Conservation (phyloP, 2,113 vertebrate species). For the Sinosuthora webbiana region DNA sequence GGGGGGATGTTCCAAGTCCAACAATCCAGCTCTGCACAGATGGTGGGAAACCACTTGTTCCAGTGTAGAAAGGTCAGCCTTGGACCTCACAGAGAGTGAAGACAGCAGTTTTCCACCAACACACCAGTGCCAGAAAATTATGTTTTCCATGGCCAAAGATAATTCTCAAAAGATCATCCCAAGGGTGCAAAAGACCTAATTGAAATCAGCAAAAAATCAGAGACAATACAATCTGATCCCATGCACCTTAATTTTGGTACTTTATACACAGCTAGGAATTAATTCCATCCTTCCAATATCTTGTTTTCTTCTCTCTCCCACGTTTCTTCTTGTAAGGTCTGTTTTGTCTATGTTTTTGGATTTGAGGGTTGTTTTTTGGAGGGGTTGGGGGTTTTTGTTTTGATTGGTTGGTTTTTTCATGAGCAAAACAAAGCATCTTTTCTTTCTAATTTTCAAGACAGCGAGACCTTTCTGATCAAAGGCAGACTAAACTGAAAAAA, state of each 20-base stretch:
- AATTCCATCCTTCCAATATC: neutral
- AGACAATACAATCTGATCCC: neutral
- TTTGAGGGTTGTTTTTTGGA: neutral
- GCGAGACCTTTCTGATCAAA: neutral
- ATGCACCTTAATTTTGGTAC: neutral
- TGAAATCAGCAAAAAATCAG: neutral
- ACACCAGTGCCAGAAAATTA: neutral
- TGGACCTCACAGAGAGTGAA: neutral
- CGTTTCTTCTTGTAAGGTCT: neutral
- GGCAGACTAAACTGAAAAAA: neutral
- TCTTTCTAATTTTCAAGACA: neutral
- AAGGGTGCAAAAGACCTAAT: neutral
- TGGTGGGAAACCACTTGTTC: neutral
- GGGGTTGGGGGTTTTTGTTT: neutral
- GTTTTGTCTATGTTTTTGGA: neutral
- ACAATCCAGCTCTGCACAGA: too few relatives aligned
- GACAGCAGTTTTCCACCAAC: neutral
- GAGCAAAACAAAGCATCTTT: neutral
- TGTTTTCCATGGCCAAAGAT: neutral
- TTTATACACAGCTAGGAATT: neutral
- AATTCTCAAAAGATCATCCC: neutral
- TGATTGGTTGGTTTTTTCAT: neutral
- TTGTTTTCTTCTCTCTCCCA: neutral
- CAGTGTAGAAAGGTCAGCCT: neutral
- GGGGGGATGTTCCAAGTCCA: rapidly evolving